Evolutionary conservation across 1,140 invertebrate genomes (phyloP).

Genomic region (Goniozus legneri): DNA sequence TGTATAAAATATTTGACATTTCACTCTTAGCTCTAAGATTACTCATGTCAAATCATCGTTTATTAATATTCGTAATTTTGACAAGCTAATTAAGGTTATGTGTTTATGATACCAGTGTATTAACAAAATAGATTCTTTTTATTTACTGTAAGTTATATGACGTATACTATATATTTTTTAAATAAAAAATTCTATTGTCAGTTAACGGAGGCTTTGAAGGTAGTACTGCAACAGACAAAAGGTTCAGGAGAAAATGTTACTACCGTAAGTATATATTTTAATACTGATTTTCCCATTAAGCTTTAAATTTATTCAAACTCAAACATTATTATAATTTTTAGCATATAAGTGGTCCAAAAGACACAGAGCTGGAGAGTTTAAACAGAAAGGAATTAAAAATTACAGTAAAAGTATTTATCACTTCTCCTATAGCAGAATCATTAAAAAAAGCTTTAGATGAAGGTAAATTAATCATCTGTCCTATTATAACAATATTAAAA

Average conservation of each 20-base stretch:
- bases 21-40: too few species aligned
- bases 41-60: conserved; percentile 9
- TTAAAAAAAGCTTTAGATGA: conserved; percentile 53
- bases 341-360: conserved; percentile 31
- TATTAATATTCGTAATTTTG: conserved; percentile 23
- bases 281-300: too few species aligned
- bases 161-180: background rate
- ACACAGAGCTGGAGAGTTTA: conserved; percentile 34
- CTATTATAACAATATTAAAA: conserved; percentile 4
- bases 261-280: conserved; percentile 28
- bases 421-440: conserved; percentile 41
- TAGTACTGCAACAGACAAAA: conserved; percentile 59
- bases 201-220: conserved; percentile 71
- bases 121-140: too few species aligned
- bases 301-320: conserved; percentile 3
- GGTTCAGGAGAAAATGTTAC: conserved; percentile 23
- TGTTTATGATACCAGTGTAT: too few species aligned
- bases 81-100: too few species aligned
- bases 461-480: too few species aligned
- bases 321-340: conserved; percentile 10
- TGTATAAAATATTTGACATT: background rate
- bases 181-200: conserved; percentile 46
- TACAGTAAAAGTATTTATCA: conserved; percentile 60
- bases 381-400: conserved; percentile 59
- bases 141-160: too few species aligned